Evolutionary conservation across 2,113 vertebrate genomes (phyloP).

Genomic region (Psephotus haematonotus): DNA sequence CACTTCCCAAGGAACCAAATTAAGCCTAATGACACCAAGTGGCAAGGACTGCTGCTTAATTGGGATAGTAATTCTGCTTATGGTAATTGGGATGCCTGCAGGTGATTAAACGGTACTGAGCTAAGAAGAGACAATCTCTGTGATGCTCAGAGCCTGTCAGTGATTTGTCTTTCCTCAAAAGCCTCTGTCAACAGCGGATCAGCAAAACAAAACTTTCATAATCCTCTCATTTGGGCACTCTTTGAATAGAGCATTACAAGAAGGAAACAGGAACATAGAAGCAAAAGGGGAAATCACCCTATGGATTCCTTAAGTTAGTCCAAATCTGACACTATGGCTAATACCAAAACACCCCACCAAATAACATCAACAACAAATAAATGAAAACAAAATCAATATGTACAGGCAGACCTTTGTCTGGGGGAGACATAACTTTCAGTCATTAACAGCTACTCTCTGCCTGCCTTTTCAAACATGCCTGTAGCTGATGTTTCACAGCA

Average conservation of each 20-base stretch:
- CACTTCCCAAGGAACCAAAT: constrained; percentile 76
- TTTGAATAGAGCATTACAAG: background rate
- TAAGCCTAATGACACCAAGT: constrained; percentile 74
- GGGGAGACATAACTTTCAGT: background rate
- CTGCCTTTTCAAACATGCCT: background rate
- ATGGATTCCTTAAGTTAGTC: background rate
- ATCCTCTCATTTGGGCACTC: background rate
- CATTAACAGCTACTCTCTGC: background rate
- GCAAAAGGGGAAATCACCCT: background rate
- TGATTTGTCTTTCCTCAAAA: constrained; percentile 59
- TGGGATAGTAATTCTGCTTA: constrained; percentile 73
- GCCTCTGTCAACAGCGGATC: constrained; percentile 37
- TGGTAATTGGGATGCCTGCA: constrained; percentile 73
- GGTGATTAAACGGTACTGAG: constrained; percentile 71
- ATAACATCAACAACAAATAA: background rate
- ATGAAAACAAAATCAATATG: background rate
- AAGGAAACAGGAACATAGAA: background rate
- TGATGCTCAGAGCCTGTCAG: constrained; percentile 40
- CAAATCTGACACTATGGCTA: background rate
- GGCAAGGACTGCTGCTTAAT: constrained; percentile 73
- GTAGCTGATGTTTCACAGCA: background rate
- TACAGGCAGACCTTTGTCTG: background rate
- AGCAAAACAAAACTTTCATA: constrained; percentile 42
- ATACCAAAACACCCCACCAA: background rate
- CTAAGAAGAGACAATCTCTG: constrained; percentile 47